Percentiles rank a stretch among this genome's conserved stretches.
Conservation (phyloP, 2,797 vertebrate species). For the Sciurus vulgaris region DNA sequence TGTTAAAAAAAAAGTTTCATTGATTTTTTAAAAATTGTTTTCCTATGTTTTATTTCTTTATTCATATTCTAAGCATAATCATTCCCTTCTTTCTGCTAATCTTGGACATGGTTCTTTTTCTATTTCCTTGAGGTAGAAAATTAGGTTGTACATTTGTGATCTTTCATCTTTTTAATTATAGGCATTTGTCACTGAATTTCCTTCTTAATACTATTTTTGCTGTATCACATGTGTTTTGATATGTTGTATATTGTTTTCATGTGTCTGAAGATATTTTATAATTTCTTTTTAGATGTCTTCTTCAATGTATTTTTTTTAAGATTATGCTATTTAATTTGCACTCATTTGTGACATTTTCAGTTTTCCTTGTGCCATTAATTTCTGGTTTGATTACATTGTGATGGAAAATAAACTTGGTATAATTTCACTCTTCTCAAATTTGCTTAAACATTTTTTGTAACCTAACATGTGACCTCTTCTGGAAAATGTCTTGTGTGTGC, state of each 20-base stretch:
- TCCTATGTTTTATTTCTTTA: not conserved
- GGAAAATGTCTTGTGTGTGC: not conserved
- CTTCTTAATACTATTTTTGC: not conserved
- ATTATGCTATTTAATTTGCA: not conserved
- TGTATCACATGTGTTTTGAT: not conserved
- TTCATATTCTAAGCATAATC: not conserved
- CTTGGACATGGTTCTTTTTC: not conserved
- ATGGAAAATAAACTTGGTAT: constrained; percentile 2
- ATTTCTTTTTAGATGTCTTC: not conserved
- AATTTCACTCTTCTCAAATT: not conserved
- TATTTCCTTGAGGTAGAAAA: not conserved
- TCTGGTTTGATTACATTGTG: not conserved
- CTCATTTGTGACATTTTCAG: not conserved
- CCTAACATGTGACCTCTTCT: not conserved
- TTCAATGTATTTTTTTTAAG: not conserved
- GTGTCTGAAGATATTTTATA: not conserved
- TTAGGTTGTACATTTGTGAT: not conserved
- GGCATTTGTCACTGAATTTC: not conserved
- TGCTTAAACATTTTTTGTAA: not conserved
- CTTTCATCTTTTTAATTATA: constrained; percentile 3
- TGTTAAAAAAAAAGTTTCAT: not conserved
- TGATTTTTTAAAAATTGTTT: not conserved
- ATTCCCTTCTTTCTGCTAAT: not conserved
- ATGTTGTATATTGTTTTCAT: not conserved
- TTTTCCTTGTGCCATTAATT: not conserved